Percentiles rank a stretch among this genome's conserved stretches.
Conservation (phyloP, 2,797 vertebrate genomes). For the Bothrops alternatus region DNA sequence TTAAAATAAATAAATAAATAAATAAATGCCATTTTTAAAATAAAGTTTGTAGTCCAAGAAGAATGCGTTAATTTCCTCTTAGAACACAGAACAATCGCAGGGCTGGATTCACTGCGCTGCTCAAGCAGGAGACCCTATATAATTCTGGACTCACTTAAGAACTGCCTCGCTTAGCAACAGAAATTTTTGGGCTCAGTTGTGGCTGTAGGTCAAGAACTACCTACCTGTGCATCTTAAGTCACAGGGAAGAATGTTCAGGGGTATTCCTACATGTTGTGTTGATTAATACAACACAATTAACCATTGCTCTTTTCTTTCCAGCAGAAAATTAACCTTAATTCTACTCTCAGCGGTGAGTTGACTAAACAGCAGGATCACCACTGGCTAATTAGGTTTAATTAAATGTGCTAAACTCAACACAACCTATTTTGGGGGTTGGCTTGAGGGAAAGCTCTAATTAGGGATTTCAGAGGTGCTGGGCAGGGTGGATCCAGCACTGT, state of each 20-base stretch:
- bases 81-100: not conserved
- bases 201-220: not conserved
- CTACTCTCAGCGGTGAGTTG: conserved; percentile 16
- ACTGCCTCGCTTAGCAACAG: not conserved
- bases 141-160: not conserved
- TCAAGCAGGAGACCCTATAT: not conserved
- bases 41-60: not conserved
- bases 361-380: conserved; percentile 32
- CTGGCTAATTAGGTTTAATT: conserved; percentile 52
- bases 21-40: not conserved
- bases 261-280: conserved; percentile 18
- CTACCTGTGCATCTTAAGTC: accelerated
- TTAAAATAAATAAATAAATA: no score
- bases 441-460: conserved; percentile 43
- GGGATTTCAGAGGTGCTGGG: conserved; percentile 24
- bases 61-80: not conserved
- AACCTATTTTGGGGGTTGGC: conserved; percentile 38
- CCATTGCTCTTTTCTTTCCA: conserved; percentile 43
- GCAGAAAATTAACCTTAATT: conserved; percentile 50
- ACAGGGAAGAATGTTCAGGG: not conserved
- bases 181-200: not conserved
- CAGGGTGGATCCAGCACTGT: not conserved
- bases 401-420: conserved; percentile 38
- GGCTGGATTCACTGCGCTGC: no score
- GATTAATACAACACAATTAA: no score